phyloP scores from a whole-genome alignment of 2,113 vertebrate genomes.

The Columba janthina region DNA sequence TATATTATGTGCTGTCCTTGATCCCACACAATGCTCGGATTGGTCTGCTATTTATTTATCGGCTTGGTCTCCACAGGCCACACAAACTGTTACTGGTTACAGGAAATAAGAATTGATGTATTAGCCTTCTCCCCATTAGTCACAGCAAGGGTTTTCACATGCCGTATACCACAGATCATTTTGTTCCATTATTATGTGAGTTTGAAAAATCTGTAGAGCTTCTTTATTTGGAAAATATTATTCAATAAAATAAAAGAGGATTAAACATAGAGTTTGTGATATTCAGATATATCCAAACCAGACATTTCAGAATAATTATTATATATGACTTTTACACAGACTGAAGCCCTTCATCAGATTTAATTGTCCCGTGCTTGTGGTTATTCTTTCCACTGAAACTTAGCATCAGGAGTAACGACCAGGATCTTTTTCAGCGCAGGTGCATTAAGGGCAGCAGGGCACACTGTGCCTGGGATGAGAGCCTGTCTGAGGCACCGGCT shows the following conservation, averaged over 20 bases:
- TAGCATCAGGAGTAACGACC: neutral
- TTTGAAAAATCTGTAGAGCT: neutral
- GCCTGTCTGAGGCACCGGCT: rapidly evolving
- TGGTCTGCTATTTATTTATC: slow-evolving; percentile 18
- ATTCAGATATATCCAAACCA: neutral
- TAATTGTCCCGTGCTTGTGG: neutral
- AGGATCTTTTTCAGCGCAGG: neutral
- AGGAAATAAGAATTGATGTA: neutral
- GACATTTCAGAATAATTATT: neutral
- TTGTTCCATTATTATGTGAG: neutral
- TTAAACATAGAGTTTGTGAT: neutral
- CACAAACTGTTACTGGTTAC: neutral
- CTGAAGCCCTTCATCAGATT: neutral
- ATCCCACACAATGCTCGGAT: neutral
- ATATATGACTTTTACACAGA: neutral
- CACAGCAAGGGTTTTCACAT: neutral
- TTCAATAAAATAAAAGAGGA: neutral
- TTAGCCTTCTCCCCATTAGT: neutral
- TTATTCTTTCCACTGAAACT: neutral
- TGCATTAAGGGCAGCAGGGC: neutral
- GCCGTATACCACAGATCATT: neutral
- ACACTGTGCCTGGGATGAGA: rapidly evolving
- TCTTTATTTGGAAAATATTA: neutral
- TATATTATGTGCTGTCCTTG: neutral
- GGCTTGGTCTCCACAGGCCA: neutral